Base-by-base conservation (phyloP, 2,113 vertebrate species). In the Hippocampus comes region DNA sequence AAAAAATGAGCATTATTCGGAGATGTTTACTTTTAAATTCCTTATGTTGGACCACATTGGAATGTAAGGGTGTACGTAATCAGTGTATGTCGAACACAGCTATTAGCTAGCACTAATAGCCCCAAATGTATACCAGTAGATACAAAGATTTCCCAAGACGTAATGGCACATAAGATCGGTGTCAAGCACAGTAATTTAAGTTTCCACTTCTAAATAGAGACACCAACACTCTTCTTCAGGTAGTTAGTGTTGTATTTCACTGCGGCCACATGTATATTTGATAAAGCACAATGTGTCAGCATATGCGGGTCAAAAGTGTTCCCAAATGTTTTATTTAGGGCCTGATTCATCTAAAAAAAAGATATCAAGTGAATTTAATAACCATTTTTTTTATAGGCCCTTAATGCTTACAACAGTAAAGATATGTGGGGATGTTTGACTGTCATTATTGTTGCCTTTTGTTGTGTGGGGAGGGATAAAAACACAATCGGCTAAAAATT, bases 211-310 rank as follows among this genome's bases (percentile, higher is more conserved):
- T 64, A 57, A 78, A 9, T 71, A 20, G 25, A 34, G 59, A 61
- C 43, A 57, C 71, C 74, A 20, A 55, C 63, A 68, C 59, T 21
- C 63, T 53, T 46, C 70, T 46, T 43, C 77, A 60, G 51, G 63
- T 66, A 30, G n/a, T 5, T 61, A 34, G 65, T 74, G 34, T 89
- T 67, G 61, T 67, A 65, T 89, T 87, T 86, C 84, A 81, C 72
- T 68, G 23, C 59, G 60, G 53, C 5, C 23, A 80, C 73, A 84
- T 91, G 61, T 63, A 84, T 88, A 82, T 82, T 87, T 86, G 25
- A 89, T 84, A 15, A 74, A 69, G 71, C 42, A 21, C 76, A 71
- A 78, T 5, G 25, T 73, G 67, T 68, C 21, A 1, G 42, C 38
- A 73, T 41, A n/a, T 73, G 68, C 25, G 23, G 81, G 67, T 71